Conservation (phyloP, 2,113 vertebrate species). For the Laticauda laticaudata region DNA sequence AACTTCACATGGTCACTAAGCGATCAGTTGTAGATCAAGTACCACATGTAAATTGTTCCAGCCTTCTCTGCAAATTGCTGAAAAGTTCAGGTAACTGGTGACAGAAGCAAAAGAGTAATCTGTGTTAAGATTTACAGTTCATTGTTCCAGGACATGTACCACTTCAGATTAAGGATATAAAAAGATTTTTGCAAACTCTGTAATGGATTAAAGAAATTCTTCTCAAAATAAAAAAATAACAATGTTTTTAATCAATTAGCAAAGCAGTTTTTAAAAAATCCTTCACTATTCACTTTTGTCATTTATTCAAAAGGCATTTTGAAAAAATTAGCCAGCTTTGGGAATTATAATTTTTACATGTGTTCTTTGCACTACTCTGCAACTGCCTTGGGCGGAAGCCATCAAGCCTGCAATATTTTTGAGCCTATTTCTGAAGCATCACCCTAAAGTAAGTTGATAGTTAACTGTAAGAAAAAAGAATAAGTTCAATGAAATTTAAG, state of each 20-base stretch:
- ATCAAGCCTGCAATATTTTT: constrained; percentile 22
- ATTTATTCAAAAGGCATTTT: constrained; percentile 18
- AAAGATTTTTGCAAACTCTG: too few species aligned
- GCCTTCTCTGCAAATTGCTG: too few species aligned
- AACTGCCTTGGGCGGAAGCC: constrained; percentile 15
- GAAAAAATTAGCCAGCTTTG: neutral
- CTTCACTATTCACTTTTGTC: neutral
- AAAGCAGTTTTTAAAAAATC: constrained; percentile 19
- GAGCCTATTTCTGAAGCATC: neutral
- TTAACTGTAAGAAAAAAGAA: constrained; percentile 1
- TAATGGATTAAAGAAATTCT: too few species aligned
- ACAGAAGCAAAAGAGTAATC: too few species aligned
- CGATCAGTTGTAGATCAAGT: too few species aligned
- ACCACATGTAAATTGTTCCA: too few species aligned
- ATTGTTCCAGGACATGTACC: too few species aligned
- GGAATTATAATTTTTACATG: neutral
- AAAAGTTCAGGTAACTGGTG: too few species aligned
- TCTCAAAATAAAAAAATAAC: neutral
- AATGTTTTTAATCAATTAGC: constrained; percentile 15
- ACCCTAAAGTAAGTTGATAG: constrained; percentile 1
- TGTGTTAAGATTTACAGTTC: too few species aligned
- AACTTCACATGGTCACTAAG: too few species aligned
- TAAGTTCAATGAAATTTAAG: constrained; percentile 51
- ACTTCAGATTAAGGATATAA: too few species aligned
- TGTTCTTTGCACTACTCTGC: neutral